These are phyloP conservation scores for Falco berigora DNA, from an alignment of 2,797 vertebrate species.

Conservation along the genomic window DNA sequence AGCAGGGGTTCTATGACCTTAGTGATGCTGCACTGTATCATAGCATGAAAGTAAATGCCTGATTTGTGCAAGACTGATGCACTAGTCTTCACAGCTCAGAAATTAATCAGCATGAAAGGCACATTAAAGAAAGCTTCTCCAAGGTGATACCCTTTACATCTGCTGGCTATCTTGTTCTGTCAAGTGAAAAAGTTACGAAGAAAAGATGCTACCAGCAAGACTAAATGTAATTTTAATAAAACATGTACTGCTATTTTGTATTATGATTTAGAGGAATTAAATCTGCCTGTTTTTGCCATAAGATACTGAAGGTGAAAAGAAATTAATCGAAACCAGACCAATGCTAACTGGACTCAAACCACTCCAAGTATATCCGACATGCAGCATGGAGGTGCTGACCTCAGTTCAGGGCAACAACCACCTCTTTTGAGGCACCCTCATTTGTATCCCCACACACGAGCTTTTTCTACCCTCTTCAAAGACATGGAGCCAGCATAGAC, in stretches of 20 bases:
- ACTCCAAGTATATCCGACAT: not conserved
- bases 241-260: not conserved
- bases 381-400: not conserved
- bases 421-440: not conserved
- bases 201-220: not conserved
- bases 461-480: not conserved
- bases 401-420: not conserved
- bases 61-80: not conserved
- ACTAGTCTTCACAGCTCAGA: not conserved
- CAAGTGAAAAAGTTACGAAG: not conserved
- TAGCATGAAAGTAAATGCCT: not conserved
- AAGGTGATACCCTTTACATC: not conserved
- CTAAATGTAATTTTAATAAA: not conserved
- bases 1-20: not conserved
- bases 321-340: not conserved
- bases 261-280: not conserved
- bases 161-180: not conserved
- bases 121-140: not conserved
- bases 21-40: not conserved
- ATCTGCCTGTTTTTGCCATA: not conserved
- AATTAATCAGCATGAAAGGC: not conserved
- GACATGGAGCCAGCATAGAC: not conserved
- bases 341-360: not conserved
- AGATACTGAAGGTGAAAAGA: not conserved
- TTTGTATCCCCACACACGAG: rapidly evolving